Conservation (phyloP, 1,140 invertebrate species). For the Copidosoma floridanum region DNA sequence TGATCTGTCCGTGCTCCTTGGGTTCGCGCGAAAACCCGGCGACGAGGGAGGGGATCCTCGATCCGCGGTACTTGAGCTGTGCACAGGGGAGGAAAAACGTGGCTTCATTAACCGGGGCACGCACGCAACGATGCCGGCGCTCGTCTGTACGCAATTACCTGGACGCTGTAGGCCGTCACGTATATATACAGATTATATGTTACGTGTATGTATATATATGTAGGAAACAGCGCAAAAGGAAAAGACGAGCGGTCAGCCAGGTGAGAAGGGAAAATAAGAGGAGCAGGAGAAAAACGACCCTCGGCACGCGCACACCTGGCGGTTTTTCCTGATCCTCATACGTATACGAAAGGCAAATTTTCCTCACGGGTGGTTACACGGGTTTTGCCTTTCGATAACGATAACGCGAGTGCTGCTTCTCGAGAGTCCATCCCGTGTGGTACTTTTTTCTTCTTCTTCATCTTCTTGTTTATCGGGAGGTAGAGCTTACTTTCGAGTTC, state of each 20-base stretch:
- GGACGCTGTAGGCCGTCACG: neutral
- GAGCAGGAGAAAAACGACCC: slow-evolving; percentile 10
- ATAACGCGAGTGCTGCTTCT: too few species aligned
- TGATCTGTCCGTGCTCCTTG: neutral
- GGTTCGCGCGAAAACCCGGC: neutral
- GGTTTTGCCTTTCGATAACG: slow-evolving; percentile 2
- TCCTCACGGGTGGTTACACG: neutral
- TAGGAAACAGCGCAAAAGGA: too few species aligned
- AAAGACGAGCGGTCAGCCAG: neutral
- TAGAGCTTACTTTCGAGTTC: neutral
- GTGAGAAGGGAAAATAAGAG: neutral
- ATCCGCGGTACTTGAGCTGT: too few species aligned
- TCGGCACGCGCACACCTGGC: neutral
- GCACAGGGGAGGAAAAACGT: neutral
- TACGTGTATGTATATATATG: too few species aligned
- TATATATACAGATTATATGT: too few species aligned
- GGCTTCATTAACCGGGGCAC: slow-evolving; percentile 16
- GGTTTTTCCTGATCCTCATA: slow-evolving; percentile 6
- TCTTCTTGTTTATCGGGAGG: too few species aligned
- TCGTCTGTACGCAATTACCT: slow-evolving; percentile 19
- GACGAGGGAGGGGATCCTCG: too few species aligned
- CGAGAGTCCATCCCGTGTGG: too few species aligned
- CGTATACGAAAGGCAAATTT: too few species aligned
- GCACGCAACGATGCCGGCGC: slow-evolving; percentile 11
- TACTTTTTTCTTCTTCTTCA: too few species aligned